Evolutionary conservation across 2,113 vertebrate genomes (phyloP).

Genomic region (Craseonycteris thonglongyai): DNA sequence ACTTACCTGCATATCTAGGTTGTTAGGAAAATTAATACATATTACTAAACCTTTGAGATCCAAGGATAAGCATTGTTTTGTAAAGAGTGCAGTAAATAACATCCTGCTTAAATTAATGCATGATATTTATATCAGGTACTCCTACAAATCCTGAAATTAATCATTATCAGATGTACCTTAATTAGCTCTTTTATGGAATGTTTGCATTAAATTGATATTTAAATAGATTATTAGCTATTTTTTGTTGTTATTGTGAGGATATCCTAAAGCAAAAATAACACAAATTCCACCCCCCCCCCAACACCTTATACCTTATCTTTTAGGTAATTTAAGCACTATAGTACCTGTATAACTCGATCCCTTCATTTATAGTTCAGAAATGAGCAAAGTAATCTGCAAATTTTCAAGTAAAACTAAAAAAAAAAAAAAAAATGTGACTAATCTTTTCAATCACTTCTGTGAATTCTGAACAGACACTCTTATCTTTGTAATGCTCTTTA

Average conservation of each 20-base stretch:
- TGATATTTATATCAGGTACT: not conserved
- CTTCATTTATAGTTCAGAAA: not conserved
- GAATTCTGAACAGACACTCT: not conserved
- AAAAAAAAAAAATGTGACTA: not conserved
- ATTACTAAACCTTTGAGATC: not conserved
- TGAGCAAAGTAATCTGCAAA: not conserved
- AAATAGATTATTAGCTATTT: not conserved
- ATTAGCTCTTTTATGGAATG: not conserved
- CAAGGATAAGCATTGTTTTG: not conserved
- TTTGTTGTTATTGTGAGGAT: not conserved
- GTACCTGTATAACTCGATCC: not conserved
- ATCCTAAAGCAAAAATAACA: not conserved
- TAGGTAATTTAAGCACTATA: not conserved
- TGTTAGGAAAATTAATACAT: conserved; percentile 12
- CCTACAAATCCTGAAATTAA: conserved; percentile 6
- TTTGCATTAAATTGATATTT: not conserved
- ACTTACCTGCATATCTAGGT: not conserved
- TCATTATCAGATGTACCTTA: conserved; percentile 25
- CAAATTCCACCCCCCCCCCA: not conserved
- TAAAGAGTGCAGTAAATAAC: not conserved
- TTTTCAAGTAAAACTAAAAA: not conserved
- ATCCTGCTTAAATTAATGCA: not conserved
- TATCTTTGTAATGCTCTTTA: conserved; percentile 32
- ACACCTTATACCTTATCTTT: not conserved
- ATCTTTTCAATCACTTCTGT: not conserved